These are phyloP conservation scores for Zaprionus africanus DNA, from an alignment of 1,140 invertebrate genomes.

Conservation along the genomic window DNA sequence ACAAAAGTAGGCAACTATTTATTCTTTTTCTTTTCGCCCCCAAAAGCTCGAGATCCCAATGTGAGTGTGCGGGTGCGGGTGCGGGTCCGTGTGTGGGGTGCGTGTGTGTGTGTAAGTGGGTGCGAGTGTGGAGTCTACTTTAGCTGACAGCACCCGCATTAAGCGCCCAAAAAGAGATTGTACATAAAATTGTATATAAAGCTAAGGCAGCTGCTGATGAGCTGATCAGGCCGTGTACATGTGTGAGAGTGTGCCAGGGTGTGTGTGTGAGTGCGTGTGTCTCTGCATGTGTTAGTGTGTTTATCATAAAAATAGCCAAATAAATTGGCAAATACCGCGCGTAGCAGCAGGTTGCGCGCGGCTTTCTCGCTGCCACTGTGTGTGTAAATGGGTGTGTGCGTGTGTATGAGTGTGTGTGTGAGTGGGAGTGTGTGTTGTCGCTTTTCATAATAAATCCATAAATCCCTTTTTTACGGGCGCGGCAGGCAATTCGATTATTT, in stretches of 20 bases:
- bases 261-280: constrained; percentile 15
- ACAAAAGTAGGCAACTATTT: constrained; percentile 73
- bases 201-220: constrained; percentile 70
- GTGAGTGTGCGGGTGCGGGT: constrained; percentile 10
- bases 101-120: constrained; percentile 25
- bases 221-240: constrained; percentile 52
- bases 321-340: constrained; percentile 73
- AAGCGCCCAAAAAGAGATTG: constrained; percentile 37
- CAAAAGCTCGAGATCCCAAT: constrained; percentile 41
- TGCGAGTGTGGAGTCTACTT: constrained; percentile 25
- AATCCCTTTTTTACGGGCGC: constrained; percentile 78
- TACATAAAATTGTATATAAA: constrained; percentile 53
- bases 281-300: constrained; percentile 24
- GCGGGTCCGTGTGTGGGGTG: constrained; percentile 24
- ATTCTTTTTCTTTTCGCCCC: constrained; percentile 37
- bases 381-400: constrained; percentile 26
- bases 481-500: constrained; percentile 77
- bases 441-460: constrained; percentile 81
- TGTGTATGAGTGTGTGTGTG: constrained; percentile 4
- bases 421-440: constrained; percentile 47
- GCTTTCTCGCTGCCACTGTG: background rate
- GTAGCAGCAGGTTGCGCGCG: constrained; percentile 62
- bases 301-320: constrained; percentile 78
- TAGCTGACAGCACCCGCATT: constrained; percentile 68
- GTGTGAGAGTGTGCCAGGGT: constrained; percentile 13